A percentile compares a stretch with the other conserved stretches of the same genome.
phyloP scores from a whole-genome alignment of 2,113 vertebrate species.

The Chrysochloris asiatica region DNA sequence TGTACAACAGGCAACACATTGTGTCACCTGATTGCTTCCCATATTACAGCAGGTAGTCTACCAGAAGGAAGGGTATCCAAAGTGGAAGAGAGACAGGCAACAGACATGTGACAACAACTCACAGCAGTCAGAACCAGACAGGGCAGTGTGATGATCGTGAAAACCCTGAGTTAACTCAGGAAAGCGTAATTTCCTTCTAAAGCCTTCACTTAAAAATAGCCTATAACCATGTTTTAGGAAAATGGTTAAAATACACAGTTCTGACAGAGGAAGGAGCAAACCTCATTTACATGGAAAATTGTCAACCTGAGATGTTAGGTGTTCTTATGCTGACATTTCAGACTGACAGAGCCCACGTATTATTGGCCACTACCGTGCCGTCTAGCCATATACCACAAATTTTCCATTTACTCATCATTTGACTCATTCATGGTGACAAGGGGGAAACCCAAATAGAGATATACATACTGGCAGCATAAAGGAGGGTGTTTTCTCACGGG shows the following conservation, averaged over 20 bases:
- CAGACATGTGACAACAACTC: background rate
- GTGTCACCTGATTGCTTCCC: background rate
- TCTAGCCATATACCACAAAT: background rate
- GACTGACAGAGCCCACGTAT: background rate
- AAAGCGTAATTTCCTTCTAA: background rate
- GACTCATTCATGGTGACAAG: conserved; percentile 52
- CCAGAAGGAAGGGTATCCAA: background rate
- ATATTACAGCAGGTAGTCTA: background rate
- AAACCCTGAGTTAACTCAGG: background rate
- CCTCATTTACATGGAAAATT: conserved; percentile 23
- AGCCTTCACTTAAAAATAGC: background rate
- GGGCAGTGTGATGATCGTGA: background rate
- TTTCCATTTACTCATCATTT: conserved; percentile 64
- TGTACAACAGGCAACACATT: background rate
- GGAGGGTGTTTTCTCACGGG: conserved; percentile 33
- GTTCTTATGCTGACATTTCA: conserved; percentile 6
- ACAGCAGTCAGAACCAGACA: background rate
- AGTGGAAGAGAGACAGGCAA: background rate
- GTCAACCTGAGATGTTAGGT: conserved; percentile 38
- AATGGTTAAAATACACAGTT: background rate
- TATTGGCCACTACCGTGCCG: background rate
- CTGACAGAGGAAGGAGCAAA: background rate
- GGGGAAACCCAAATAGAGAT: conserved; percentile 31
- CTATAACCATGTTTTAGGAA: background rate
- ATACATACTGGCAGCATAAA: background rate